Percentiles rank a stretch among this genome's conserved stretches.
These are phyloP conservation scores for Mesocricetus auratus DNA, from an alignment of 2,113 vertebrate species.

Conservation along the genomic window DNA sequence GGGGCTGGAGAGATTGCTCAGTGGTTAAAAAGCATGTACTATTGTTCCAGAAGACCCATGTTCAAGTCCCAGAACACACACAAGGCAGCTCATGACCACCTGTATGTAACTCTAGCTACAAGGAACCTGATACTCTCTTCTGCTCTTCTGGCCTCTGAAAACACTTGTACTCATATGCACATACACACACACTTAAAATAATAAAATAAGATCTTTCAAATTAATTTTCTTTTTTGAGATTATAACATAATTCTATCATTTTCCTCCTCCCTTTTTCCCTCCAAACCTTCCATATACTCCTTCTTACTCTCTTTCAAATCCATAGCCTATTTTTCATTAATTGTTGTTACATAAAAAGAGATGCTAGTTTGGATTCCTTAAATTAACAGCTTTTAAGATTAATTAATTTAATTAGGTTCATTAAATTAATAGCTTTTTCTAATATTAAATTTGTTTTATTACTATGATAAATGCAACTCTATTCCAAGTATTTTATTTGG, in stretches of 20 bases:
- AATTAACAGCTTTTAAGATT: neutral
- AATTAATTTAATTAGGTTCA: neutral
- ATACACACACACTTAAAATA: neutral
- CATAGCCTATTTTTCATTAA: neutral
- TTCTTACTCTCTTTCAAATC: neutral
- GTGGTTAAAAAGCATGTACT: neutral
- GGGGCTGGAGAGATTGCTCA: neutral
- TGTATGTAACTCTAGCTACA: neutral
- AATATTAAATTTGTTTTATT: neutral
- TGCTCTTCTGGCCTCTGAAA: neutral
- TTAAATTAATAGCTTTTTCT: neutral
- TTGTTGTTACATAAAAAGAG: neutral
- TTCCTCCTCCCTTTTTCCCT: neutral
- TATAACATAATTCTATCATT: neutral
- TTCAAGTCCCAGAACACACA: neutral
- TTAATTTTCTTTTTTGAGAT: neutral
- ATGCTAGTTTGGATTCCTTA: neutral
- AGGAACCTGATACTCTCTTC: neutral
- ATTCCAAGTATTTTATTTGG: neutral
- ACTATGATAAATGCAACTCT: neutral
- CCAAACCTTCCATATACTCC: neutral
- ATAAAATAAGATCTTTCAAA: neutral
- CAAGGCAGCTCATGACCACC: neutral
- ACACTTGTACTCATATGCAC: neutral
- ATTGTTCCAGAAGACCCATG: neutral